Evolutionary conservation across 2,797 vertebrate species (phyloP).

Genomic region (Podarcis siculus): DNA sequence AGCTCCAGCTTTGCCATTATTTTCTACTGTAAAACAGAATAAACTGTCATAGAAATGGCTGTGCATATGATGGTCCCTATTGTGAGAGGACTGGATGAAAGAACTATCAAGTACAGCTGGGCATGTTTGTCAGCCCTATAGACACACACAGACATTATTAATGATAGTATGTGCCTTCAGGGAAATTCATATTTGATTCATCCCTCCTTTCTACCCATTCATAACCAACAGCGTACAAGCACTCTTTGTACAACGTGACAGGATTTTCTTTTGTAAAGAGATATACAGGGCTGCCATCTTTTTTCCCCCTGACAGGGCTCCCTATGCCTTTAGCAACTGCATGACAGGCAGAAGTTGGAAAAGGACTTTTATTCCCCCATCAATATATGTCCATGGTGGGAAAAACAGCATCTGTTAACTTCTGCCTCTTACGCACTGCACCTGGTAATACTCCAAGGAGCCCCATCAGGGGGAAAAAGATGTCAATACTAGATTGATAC

Average conservation of each 20-base stretch:
- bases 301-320: neutral
- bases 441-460: neutral
- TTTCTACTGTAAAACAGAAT: neutral
- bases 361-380: neutral
- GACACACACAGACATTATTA: slow-evolving; percentile 3
- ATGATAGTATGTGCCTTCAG: neutral
- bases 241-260: neutral
- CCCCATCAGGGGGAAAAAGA: too few species aligned
- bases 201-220: neutral
- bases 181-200: neutral
- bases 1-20: neutral
- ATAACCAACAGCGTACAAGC: neutral
- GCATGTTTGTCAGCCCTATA: neutral
- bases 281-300: neutral
- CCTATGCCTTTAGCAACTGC: neutral
- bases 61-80: neutral
- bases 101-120: neutral
- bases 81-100: neutral
- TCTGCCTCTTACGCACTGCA: neutral
- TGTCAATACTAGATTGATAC: neutral
- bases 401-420: neutral
- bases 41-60: neutral
- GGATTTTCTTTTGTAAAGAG: neutral
- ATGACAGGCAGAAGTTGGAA: neutral
- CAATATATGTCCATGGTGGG: neutral